Evolutionary conservation across 2,113 vertebrate genomes (phyloP).

Genomic region (Chunga burmeisteri): DNA sequence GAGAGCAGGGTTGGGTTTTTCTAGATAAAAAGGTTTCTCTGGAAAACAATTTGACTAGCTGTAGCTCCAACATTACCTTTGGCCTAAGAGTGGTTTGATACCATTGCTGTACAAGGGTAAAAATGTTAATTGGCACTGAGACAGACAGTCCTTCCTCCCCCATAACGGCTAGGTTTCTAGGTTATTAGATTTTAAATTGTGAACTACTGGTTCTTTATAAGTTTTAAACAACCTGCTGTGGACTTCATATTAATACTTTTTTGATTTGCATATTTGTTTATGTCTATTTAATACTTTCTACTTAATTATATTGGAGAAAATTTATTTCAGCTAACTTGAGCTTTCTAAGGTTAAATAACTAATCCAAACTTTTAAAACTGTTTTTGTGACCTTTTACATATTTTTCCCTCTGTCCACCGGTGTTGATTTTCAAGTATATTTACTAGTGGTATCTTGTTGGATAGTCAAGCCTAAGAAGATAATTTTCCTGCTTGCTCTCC

Average conservation of each 20-base stretch:
- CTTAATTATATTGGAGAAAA: background rate
- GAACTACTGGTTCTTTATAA: background rate
- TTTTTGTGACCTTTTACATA: rapidly evolving
- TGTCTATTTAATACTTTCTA: background rate
- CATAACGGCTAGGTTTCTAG: background rate
- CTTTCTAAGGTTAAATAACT: background rate
- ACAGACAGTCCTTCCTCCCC: background rate
- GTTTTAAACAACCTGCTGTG: background rate
- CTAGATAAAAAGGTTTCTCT: background rate
- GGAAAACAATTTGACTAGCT: background rate
- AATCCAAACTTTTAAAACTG: background rate
- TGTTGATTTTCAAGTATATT: background rate
- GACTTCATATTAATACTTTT: background rate
- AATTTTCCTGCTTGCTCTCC: background rate
- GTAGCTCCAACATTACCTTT: background rate
- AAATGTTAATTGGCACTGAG: background rate
- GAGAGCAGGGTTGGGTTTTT: background rate
- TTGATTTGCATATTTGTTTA: background rate
- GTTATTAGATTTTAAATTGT: background rate
- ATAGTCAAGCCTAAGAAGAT: background rate
- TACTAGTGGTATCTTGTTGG: background rate
- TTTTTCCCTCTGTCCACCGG: background rate
- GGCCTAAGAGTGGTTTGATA: background rate
- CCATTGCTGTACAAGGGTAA: background rate
- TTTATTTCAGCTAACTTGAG: background rate